Base-by-base conservation (phyloP, 2,888 invertebrate genomes). In the Calameuta pallipes region DNA sequence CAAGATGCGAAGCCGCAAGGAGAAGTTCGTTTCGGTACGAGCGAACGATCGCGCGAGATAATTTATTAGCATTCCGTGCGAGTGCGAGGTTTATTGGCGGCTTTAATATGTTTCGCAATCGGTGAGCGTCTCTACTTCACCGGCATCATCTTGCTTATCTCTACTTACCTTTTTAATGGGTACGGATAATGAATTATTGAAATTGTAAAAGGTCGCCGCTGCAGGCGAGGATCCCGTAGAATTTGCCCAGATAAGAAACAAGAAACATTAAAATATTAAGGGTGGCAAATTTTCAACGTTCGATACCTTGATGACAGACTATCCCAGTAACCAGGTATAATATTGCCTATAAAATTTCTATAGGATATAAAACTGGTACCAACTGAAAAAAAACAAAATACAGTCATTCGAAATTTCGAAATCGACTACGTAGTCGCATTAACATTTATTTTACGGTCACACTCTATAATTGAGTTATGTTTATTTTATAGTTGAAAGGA, bases 51-150 rank as follows among this genome's bases (percentile, higher is more conserved):
- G 74, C n/a, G 36, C 78, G 81, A 80, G 80, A 86, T 85, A 85
- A 85, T 85, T 84, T 86, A 85, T 85, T 85, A 81, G 84, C 83
- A 86, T 86, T 85, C 84, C 82, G 80, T 75, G 80, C 82, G 82
- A 84, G 82, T 77, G 82, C 83, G 82, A 84, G 79, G 81, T 82
- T 83, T 85, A 85, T 84, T 84, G 84, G 85, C 81, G 82, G 74
- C 81, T 83, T 85, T 80, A 85, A 83, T 85, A 83, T n/a, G 34
- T 56, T 56, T 56, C 74, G 71, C 74, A 34, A 74, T 34, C 23
- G 34, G 74, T 11, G 74, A 33, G 74, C 36, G 37, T 15, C 56
- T 56, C 56, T 23, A 1, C 56, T 56, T 56, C 56, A 56, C 23
- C 23, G 11, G 73, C 36, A 41, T 68, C 80, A 77, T 80, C 78